These are phyloP conservation scores for Flabesymbios commensalis DNA, from an alignment of 2,888 invertebrate species.

Conservation along the genomic window DNA sequence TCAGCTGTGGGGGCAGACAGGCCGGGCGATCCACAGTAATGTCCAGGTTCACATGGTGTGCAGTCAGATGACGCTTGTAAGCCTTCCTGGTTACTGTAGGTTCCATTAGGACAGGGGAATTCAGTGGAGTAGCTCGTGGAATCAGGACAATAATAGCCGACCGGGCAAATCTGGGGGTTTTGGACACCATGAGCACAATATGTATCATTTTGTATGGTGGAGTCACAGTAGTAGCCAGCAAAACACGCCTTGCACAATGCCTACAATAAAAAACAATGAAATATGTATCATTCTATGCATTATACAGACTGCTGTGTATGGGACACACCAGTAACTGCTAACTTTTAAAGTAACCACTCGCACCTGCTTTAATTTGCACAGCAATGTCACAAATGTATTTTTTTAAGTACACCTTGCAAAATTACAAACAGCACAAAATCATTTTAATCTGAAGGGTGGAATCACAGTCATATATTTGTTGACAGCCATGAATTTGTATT, in stretches of 20 bases:
- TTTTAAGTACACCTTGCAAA: too few species aligned
- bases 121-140: constrained; percentile 47
- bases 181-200: constrained; percentile 55
- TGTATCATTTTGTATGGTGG: constrained; percentile 49
- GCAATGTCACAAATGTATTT: too few species aligned
- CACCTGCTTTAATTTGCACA: too few species aligned
- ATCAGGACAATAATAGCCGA: constrained; percentile 51
- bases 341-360: too few species aligned
- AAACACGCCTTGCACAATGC: constrained; percentile 49
- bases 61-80: constrained; percentile 44
- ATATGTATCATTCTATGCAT: neutral
- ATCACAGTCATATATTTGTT: too few species aligned
- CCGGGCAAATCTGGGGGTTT: constrained; percentile 48
- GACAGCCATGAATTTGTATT: too few species aligned
- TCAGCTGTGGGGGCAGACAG: constrained; percentile 22
- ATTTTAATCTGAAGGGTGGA: too few species aligned
- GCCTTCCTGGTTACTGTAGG: constrained; percentile 32
- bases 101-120: constrained; percentile 51
- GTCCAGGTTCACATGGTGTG: constrained; percentile 47
- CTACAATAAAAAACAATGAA: constrained; percentile 33
- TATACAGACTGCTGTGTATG: too few species aligned
- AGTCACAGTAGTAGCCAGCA: constrained; percentile 53
- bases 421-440: too few species aligned
- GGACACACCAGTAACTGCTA: too few species aligned
- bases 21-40: constrained; percentile 43